Evolutionary conservation across 2,888 invertebrate genomes (phyloP).

Genomic region (Tachina lurida): DNA sequence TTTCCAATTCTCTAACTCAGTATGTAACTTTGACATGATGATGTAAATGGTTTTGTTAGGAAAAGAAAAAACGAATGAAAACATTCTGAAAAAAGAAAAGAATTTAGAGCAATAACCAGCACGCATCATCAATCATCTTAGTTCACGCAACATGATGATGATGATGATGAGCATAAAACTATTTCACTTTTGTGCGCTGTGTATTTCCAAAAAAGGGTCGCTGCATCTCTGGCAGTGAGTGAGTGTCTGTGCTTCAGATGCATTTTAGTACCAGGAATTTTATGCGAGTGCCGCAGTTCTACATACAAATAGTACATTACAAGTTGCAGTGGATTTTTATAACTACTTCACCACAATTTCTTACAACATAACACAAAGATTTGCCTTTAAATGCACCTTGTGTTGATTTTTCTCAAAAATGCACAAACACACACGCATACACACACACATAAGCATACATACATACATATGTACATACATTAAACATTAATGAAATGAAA

Average conservation of each 20-base stretch:
- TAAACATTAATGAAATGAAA: constrained; percentile 6
- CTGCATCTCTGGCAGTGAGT: neutral
- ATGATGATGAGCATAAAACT: constrained; percentile 43
- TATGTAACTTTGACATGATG: constrained; percentile 42
- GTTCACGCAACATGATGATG: constrained; percentile 63
- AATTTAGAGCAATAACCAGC: constrained; percentile 57
- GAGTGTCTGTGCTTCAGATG: constrained; percentile 20
- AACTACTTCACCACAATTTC: constrained; percentile 64
- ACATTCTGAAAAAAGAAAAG: constrained; percentile 29
- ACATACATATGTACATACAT: no score
- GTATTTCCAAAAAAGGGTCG: constrained; percentile 31
- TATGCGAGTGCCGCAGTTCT: neutral
- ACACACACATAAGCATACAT: neutral
- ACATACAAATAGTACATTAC: neutral
- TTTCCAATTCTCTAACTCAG: constrained; percentile 8
- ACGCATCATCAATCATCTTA: constrained; percentile 71
- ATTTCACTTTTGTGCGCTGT: constrained; percentile 6
- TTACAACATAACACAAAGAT: constrained; percentile 27
- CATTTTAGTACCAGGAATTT: constrained; percentile 11
- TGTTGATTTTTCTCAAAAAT: constrained; percentile 47
- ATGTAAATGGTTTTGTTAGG: constrained; percentile 65
- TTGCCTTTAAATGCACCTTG: constrained; percentile 62
- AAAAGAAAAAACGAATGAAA: neutral
- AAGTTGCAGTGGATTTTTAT: constrained; percentile 34
- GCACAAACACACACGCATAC: constrained; percentile 5